Evolutionary conservation across 2,888 invertebrate species (phyloP).

Genomic region (Crossocerus cetratus): DNA sequence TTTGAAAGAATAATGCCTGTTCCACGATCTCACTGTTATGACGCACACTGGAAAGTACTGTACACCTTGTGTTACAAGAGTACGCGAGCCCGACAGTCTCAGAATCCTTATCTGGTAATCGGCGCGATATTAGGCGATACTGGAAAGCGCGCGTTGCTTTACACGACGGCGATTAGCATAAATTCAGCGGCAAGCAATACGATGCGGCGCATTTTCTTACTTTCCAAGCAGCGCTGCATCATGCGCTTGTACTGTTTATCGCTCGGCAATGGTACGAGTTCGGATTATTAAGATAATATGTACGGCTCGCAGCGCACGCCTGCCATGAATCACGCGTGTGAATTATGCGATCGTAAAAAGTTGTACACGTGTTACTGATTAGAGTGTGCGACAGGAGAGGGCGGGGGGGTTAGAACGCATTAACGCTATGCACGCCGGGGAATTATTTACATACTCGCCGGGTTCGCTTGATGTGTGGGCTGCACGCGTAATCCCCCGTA

Average conservation of each 20-base stretch:
- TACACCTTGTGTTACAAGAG: too few relatives aligned
- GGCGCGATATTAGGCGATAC: too few relatives aligned
- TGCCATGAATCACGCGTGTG: not conserved
- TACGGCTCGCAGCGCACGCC: not conserved
- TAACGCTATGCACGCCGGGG: conserved; percentile 1
- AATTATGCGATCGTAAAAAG: conserved; percentile 6
- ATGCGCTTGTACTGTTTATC: not conserved
- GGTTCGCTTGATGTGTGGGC: conserved; percentile 1
- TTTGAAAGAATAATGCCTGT: too few relatives aligned
- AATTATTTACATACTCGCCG: conserved; percentile 2
- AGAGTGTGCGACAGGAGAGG: not conserved
- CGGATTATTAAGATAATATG: conserved; percentile 3
- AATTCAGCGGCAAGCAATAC: too few relatives aligned
- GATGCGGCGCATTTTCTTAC: too few relatives aligned
- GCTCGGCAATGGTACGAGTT: not conserved
- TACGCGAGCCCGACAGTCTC: too few relatives aligned
- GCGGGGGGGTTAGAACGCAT: not conserved
- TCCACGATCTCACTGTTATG: too few relatives aligned
- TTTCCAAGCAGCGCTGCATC: too few relatives aligned
- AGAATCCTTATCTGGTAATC: too few relatives aligned
- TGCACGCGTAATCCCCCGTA: not conserved
- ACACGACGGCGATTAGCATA: too few relatives aligned
- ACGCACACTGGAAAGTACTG: too few relatives aligned
- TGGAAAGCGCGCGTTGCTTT: too few relatives aligned
- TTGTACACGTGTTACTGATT: conserved; percentile 6